Percentiles rank a stretch among this genome's conserved stretches.
These are phyloP conservation scores for Osmerus mordax DNA, from an alignment of 2,113 vertebrate species.

Conservation along the genomic window DNA sequence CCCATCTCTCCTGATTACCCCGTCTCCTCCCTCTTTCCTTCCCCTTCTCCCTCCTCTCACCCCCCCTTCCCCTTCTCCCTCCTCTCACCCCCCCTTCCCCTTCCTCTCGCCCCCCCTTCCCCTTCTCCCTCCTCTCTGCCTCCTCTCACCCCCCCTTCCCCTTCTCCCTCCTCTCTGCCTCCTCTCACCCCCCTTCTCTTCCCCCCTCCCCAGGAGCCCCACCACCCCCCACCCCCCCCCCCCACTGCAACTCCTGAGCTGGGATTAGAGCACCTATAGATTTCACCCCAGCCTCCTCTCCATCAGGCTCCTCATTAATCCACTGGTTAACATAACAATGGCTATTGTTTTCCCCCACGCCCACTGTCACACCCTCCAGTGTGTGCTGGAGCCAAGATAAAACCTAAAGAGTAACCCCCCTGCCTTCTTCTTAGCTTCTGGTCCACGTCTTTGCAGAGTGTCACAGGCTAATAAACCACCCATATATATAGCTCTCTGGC, in stretches of 20 bases:
- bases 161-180: neutral
- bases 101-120: too few species aligned
- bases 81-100: too few species aligned
- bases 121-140: neutral
- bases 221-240: neutral
- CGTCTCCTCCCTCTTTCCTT: neutral
- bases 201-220: neutral
- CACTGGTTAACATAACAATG: conserved; percentile 20
- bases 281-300: neutral
- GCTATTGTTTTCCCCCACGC: neutral
- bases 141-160: neutral
- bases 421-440: neutral
- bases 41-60: neutral
- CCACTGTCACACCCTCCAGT: neutral
- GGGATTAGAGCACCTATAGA: conserved; percentile 7
- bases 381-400: conserved; percentile 3
- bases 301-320: conserved; percentile 16
- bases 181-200: neutral
- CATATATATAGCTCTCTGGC: conserved; percentile 20
- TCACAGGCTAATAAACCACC: conserved; percentile 18
- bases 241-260: conserved; percentile 2
- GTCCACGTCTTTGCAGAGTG: neutral
- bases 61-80: too few species aligned
- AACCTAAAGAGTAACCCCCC: neutral
- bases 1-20: conserved; percentile 2